These are phyloP conservation scores for Deilephila elpenor DNA, from an alignment of 2,888 invertebrate species.

Conservation along the genomic window DNA sequence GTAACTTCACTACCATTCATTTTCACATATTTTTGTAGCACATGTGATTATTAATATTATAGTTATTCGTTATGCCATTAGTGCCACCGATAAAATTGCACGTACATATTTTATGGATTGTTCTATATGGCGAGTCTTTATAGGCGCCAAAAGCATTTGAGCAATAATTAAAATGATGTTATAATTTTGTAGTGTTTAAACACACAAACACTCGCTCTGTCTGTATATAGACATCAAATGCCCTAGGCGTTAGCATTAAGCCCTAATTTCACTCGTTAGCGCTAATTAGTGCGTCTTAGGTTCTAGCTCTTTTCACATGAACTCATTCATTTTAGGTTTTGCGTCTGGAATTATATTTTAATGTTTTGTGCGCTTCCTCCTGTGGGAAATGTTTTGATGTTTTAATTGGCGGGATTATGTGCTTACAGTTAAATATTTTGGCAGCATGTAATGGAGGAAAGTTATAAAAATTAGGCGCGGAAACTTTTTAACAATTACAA, in stretches of 20 bases:
- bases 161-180: no score
- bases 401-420: not conserved
- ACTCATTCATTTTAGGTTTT: constrained; percentile 12
- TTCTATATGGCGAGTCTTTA: no score
- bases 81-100: no score
- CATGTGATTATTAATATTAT: no score
- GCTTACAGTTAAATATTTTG: not conserved
- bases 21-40: no score
- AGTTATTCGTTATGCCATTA: no score
- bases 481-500: no score
- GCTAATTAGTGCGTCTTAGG: constrained; percentile 22
- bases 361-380: not conserved
- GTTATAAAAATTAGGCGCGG: no score
- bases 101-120: no score
- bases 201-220: not conserved
- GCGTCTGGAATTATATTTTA: constrained; percentile 6
- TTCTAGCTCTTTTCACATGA: constrained; percentile 12
- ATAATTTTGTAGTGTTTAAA: not conserved
- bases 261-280: constrained; percentile 20
- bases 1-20: no score
- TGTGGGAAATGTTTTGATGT: not conserved
- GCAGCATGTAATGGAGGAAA: no score
- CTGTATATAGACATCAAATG: not conserved
- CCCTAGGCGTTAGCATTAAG: constrained; percentile 19
- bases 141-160: no score